These are phyloP conservation scores for Dinoponera quadriceps DNA, from an alignment of 1,140 invertebrate species.

Conservation along the genomic window DNA sequence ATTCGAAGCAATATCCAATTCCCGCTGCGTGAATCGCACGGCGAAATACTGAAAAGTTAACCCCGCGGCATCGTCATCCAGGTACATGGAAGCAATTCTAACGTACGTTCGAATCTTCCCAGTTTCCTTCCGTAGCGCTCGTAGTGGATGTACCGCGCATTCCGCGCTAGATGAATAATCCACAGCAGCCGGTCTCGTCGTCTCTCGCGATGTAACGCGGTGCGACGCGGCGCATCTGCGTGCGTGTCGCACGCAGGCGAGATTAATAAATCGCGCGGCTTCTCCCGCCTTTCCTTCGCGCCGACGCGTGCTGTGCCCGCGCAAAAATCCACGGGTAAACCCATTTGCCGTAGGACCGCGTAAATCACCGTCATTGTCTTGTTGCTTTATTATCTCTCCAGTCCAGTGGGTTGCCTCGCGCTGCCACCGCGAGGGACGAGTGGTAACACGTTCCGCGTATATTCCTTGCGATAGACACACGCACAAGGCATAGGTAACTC, in stretches of 20 bases:
- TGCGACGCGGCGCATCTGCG: constrained; percentile 72
- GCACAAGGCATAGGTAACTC: constrained; percentile 7
- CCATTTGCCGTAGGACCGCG: constrained; percentile 77
- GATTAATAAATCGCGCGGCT: constrained; percentile 75
- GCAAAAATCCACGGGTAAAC: constrained; percentile 73
- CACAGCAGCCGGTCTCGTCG: constrained; percentile 71
- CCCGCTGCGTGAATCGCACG: constrained; percentile 6
- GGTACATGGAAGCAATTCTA: constrained; percentile 22
- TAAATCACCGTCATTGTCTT: constrained; percentile 79
- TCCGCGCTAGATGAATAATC: constrained; percentile 77
- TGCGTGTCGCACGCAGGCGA: constrained; percentile 70
- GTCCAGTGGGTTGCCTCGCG: constrained; percentile 45
- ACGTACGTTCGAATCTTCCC: constrained; percentile 9
- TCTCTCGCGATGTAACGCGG: constrained; percentile 69
- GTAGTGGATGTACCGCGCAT: constrained; percentile 45
- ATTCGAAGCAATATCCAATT: too few relatives aligned
- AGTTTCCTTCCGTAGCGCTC: constrained; percentile 57
- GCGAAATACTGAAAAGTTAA: constrained; percentile 36
- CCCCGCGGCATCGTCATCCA: not conserved
- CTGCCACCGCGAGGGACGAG: constrained; percentile 47
- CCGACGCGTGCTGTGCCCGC: constrained; percentile 68
- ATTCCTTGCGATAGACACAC: not conserved
- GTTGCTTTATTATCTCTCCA: constrained; percentile 74
- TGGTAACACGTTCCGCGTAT: constrained; percentile 34
- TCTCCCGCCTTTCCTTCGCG: constrained; percentile 48